phyloP scores from a whole-genome alignment of 2,888 invertebrate genomes.

The Cylindroiulus punctatus region DNA sequence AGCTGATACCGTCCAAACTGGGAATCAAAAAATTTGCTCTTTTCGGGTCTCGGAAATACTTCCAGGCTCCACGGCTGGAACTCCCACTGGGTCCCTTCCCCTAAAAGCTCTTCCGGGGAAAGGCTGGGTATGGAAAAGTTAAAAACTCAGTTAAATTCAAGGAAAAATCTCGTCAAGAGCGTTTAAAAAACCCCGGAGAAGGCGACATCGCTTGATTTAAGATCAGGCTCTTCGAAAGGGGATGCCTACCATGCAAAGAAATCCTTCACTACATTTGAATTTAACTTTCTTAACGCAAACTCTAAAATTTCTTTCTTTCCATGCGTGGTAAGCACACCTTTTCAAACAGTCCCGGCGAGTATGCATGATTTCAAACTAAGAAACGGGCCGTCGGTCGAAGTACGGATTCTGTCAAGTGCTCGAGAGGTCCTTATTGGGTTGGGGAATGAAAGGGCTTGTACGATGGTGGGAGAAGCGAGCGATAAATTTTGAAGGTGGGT shows the following conservation, averaged over 20 bases:
- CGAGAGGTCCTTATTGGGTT: too few relatives aligned
- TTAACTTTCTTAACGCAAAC: too few relatives aligned
- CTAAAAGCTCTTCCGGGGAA: not conserved
- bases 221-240: not conserved
- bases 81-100: not conserved
- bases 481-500: not conserved
- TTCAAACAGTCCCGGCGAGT: too few relatives aligned
- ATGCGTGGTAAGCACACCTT: too few relatives aligned
- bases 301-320: too few relatives aligned
- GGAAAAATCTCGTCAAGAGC: not conserved
- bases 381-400: too few relatives aligned
- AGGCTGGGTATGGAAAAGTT: not conserved
- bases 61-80: not conserved
- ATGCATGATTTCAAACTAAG: too few relatives aligned
- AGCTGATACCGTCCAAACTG: not conserved
- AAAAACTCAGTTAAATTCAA: not conserved
- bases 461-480: not conserved
- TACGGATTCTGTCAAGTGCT: too few relatives aligned
- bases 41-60: not conserved
- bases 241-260: too few relatives aligned
- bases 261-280: too few relatives aligned
- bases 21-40: not conserved
- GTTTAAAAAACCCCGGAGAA: not conserved
- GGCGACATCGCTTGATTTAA: not conserved
- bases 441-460: not conserved